phyloP scores from a whole-genome alignment of 2,888 invertebrate species.

The Lumbricus terrestris region DNA sequence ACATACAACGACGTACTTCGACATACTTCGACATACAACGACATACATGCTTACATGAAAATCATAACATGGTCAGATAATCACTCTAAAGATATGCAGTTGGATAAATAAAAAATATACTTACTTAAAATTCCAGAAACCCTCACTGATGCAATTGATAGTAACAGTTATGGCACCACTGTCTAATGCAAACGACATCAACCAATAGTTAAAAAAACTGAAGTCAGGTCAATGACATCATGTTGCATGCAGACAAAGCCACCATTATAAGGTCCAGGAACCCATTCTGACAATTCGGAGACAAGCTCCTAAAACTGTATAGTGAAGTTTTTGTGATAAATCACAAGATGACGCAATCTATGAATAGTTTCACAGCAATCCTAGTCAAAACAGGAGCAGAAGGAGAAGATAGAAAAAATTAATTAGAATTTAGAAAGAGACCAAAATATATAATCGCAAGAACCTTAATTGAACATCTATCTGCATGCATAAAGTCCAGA shows the following conservation, averaged over 20 bases:
- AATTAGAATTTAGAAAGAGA: not conserved
- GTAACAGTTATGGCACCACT: too few relatives aligned
- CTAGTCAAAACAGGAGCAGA: not conserved
- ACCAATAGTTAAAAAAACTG: too few relatives aligned
- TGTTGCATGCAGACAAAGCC: too few relatives aligned
- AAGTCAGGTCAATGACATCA: too few relatives aligned
- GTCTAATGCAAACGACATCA: too few relatives aligned
- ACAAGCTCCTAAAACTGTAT: not conserved
- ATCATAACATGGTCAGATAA: not conserved
- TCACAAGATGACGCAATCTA: not conserved
- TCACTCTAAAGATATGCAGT: not conserved
- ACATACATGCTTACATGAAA: too few relatives aligned
- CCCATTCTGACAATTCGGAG: not conserved
- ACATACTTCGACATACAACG: too few relatives aligned
- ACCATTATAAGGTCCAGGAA: not conserved
- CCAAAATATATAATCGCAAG: not conserved
- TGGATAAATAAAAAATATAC: too few relatives aligned
- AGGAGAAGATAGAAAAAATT: not conserved
- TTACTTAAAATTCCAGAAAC: too few relatives aligned
- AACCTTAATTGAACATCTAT: not conserved
- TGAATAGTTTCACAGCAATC: not conserved
- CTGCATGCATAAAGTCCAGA: conserved; percentile 60
- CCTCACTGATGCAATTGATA: too few relatives aligned
- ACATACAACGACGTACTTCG: too few relatives aligned
- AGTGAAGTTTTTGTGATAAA: not conserved